Evolutionary conservation across 2,797 vertebrate species (phyloP), one percentile per base, ranked within the genome.

Genomic region (Melanotaenia boesemani): DNA sequence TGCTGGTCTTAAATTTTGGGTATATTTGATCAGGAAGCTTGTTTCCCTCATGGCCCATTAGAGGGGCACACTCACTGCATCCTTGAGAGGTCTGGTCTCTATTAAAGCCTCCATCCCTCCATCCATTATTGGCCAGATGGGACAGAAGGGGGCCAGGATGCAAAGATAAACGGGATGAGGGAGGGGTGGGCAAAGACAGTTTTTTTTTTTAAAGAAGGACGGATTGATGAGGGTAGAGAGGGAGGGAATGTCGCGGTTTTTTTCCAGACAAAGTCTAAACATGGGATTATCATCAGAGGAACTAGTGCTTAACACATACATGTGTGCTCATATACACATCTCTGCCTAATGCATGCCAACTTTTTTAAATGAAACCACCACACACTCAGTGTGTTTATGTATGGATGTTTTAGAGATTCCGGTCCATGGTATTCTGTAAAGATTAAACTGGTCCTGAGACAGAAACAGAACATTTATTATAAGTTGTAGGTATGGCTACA

Each of bases 21-120:
- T 63, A 30, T 88, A 90, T 93, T 89, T 88, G 87, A 91, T 93
- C 85, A 86, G 81, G 78, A 80, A 91, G 58, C 72, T 67, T 2
- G 56, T 84, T 90, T 89, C 87, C 89, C 88, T 44, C 9, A 68
- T 77, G 90, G 48, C 81, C 82, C 81, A 90, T 90, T 87, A 80
- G 67, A 30, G 72, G 41, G 79, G 46, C 30, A 11, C 63, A 52
- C 46, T 80, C 67, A 44, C 34, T 76, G 57, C 78, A 71, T 88
- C 74, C 65, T 74, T 58, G 76, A 81, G 74, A 83, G 73, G 67
- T 62, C 70, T 66, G 65, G 79, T 79, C 71, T 87, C 73, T 84
- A 80, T 88, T 85, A 88, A 86, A 84, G 70, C 75, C 70, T 86
- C 72, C 72, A 57, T 83, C 72, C 64, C 54, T 85, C 63, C 72